These are phyloP conservation scores for Oscheius sp. DNA, from an alignment of 2,888 invertebrate species.

Conservation along the genomic window DNA sequence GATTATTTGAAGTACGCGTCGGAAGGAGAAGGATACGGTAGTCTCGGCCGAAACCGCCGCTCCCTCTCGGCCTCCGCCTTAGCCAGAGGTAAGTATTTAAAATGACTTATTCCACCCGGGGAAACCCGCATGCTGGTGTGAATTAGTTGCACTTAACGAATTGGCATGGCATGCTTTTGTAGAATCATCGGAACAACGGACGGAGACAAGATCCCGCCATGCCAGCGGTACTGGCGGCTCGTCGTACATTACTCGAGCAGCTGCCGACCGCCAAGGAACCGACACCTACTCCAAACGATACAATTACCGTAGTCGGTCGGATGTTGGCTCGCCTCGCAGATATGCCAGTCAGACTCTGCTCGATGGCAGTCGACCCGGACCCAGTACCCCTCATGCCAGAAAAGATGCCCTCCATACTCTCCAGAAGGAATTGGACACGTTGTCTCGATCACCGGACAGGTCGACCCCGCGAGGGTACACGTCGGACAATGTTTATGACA, in stretches of 20 bases:
- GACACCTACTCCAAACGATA: constrained; percentile 69
- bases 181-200: constrained; percentile 35
- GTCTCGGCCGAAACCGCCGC: constrained; percentile 66
- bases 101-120: not conserved
- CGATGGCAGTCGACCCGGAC: constrained; percentile 73
- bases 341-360: constrained; percentile 72
- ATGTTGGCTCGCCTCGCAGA: constrained; percentile 68
- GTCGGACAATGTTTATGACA: constrained; percentile 68
- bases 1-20: constrained; percentile 72
- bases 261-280: constrained; percentile 54
- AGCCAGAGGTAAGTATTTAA: constrained; percentile 62
- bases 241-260: constrained; percentile 66
- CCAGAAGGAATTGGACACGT: constrained; percentile 72
- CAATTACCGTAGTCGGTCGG: constrained; percentile 72
- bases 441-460: constrained; percentile 67
- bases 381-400: constrained; percentile 70
- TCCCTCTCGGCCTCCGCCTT: constrained; percentile 72
- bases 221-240: constrained; percentile 58
- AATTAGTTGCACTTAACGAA: constrained; percentile 12
- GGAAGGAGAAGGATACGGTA: constrained; percentile 70
- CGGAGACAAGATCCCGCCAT: constrained; percentile 59
- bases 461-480: constrained; percentile 52
- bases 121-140: not conserved
- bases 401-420: constrained; percentile 72
- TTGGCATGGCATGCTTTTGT: constrained; percentile 27